Conservation (phyloP, 2,888 invertebrate genomes). For the Silvanus unidentatus region DNA sequence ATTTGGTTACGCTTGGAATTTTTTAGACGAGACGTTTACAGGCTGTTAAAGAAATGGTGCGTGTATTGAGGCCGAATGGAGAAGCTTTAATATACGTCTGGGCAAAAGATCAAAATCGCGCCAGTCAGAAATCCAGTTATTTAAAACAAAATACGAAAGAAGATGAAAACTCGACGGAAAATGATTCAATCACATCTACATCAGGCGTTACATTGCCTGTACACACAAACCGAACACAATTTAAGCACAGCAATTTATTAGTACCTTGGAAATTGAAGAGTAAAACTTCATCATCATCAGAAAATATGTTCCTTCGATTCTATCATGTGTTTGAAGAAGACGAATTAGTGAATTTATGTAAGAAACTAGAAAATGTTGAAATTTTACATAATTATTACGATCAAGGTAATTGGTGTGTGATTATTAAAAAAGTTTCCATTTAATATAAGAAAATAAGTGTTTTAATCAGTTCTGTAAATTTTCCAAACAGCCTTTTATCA, state of each 20-base stretch:
- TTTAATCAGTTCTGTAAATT: too few species aligned
- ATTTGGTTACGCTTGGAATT: too few species aligned
- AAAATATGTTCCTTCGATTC: conserved; percentile 68
- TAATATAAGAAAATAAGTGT: too few species aligned
- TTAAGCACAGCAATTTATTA: conserved; percentile 81
- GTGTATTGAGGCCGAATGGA: conserved; percentile 69
- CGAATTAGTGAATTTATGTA: conserved; percentile 68
- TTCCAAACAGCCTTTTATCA: too few species aligned
- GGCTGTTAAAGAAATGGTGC: conserved; percentile 70
- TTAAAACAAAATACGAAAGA: conserved; percentile 54
- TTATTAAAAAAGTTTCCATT: conserved; percentile 56
- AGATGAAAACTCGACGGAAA: conserved; percentile 30
- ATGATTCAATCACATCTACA: conserved; percentile 21
- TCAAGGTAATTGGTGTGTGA: conserved; percentile 93
- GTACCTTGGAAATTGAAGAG: conserved; percentile 89
- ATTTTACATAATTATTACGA: conserved; percentile 78
- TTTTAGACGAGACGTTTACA: conserved; percentile 63
- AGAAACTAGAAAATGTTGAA: conserved; percentile 48
- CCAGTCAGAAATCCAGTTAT: conserved; percentile 52
- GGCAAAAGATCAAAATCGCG: conserved; percentile 82
- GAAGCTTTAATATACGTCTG: conserved; percentile 88
- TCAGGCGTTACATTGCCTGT: conserved; percentile 57
- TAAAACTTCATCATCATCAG: conserved; percentile 41
- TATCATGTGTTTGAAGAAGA: conserved; percentile 90
- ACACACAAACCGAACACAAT: conserved; percentile 87